Percentiles rank a stretch among this genome's conserved stretches.
Conservation (phyloP, 2,888 invertebrate genomes). For the Teinopalpus imperialis region DNA sequence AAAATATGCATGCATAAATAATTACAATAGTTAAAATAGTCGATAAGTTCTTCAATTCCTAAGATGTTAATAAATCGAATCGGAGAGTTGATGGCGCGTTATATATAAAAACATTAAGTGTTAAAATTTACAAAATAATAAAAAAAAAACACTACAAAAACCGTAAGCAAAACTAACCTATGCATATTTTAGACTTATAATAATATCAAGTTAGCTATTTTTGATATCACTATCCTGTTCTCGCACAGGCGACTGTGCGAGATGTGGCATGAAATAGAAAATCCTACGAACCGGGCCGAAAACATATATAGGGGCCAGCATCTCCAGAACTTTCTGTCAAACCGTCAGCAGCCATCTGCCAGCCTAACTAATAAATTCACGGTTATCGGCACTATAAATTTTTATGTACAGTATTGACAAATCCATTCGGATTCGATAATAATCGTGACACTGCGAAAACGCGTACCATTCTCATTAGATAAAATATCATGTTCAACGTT, state of each 20-base stretch:
- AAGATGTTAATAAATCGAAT: conserved; percentile 55
- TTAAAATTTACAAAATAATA: conserved; percentile 78
- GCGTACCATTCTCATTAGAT: conserved; percentile 25
- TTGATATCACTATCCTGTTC: conserved; percentile 66
- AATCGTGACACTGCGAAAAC: conserved; percentile 16
- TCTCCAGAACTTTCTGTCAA: conserved; percentile 52
- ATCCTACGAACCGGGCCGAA: conserved; percentile 76
- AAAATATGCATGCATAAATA: conserved; percentile 31
- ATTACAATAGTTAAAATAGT: conserved; percentile 53
- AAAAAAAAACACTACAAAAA: conserved; percentile 75
- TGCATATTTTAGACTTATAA: conserved; percentile 65
- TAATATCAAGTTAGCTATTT: conserved; percentile 72
- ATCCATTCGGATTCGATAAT: conserved; percentile 30
- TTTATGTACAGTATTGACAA: conserved; percentile 56
- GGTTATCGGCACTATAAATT: conserved; percentile 38
- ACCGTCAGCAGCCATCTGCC: conserved; percentile 47
- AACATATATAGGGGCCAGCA: conserved; percentile 80
- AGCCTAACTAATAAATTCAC: conserved; percentile 44
- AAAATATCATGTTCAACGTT: conserved; percentile 47
- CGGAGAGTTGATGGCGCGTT: conserved; percentile 66
- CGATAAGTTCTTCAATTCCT: conserved; percentile 55
- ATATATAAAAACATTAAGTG: conserved; percentile 57
- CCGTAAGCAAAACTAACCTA: conserved; percentile 69
- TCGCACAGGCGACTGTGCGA: conserved; percentile 38
- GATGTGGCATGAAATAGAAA: conserved; percentile 54